Base-by-base conservation (phyloP, 1,140 invertebrate genomes). In the Drosophila azteca region DNA sequence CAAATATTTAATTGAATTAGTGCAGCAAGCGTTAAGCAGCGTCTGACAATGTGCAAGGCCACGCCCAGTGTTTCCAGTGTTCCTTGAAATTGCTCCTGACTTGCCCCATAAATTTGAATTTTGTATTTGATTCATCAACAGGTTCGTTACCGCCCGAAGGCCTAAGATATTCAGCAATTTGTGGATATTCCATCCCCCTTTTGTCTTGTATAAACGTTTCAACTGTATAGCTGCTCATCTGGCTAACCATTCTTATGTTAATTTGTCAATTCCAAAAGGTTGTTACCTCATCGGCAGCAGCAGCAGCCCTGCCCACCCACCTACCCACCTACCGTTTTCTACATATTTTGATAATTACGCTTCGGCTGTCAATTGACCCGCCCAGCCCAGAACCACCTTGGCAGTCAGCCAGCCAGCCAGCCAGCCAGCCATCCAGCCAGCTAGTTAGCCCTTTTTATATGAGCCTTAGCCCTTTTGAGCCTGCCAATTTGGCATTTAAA, bases 1-100 rank as follows among this genome's bases (percentile, higher is more conserved):
- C 84, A 88, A 88, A 88, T 88, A 88, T 88, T 88, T 88, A 88
- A 88, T 88, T 88, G 84, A 88, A 88, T 88, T 88, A 88, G 84
- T 89, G 84, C 84, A 88, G 84, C 80, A 60, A 80, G 76, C 79
- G 83, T 88, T 88, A 88, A 83, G 76, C 71, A 81, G 78, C 79
- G 83, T 74, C 78, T 71, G 68, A 73, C 59, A 55, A 44, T 73
- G 68, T 83, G 75, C 83, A 79, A 69, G 76, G 78, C 59, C 70
- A 77, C 64, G 61, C 65, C 75, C 66, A 43, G 8, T 31, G 29
- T 7, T 7, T 7, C 70, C 35, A 13, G 35, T 4, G 35, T 39
- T 39, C 35, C 35, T 11, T 39, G 35, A 39, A 13, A 39, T 13
- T 13, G 3, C 11, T 39, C 35, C 35, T 39, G 35, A 0, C 35